Evolutionary conservation across 2,888 invertebrate species (phyloP), one percentile per base, ranked within the genome.

Genomic region (Cheilosia pagana): DNA sequence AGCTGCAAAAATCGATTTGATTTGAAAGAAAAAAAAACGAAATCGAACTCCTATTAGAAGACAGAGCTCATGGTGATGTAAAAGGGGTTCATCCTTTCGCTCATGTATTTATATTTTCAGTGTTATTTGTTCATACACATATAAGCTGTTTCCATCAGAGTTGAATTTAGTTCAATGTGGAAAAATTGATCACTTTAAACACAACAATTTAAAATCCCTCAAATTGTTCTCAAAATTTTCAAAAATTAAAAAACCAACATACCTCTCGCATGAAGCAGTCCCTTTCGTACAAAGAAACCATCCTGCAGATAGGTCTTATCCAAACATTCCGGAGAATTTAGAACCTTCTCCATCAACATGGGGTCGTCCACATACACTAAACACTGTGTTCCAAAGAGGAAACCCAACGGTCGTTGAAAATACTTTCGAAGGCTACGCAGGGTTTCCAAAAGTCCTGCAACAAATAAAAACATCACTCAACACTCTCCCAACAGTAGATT

Each of bases 241-340:
- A n/a, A n/a, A n/a, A 10, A 35, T 35, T 12, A 0, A 35, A 35
- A 2, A 35, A 12, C 12, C 12, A 59, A 70, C 81, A 82, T 77
- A 90, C 90, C 90, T 35, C 88, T 88, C 1, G 91, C 91, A 87
- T 91, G 91, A 2, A 91, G 71, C 48, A 91, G 62, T 8, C 91
- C 91, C 6, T 90, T 89, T 1, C 89, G 87, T 0, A 90, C 90
- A 78, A 90, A 91, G 87, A 91, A 91, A 7, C 91, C 91, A 59
- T 91, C 89, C 83, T 91, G 91, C 81, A 91, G 87, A 62, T 89
- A 90, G 16, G 91, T 89, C 72, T 91, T 91, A 86, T 91, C 91
- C 71, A 89, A 87, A 19, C 91, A 91, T 74, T 90, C 91, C 16
- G 90, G 89, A 4, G 91, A 90, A 88, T 90, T 91, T 6, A 91